These are phyloP conservation scores for Heliconius cydno DNA, from an alignment of 2,888 invertebrate species.

Conservation along the genomic window DNA sequence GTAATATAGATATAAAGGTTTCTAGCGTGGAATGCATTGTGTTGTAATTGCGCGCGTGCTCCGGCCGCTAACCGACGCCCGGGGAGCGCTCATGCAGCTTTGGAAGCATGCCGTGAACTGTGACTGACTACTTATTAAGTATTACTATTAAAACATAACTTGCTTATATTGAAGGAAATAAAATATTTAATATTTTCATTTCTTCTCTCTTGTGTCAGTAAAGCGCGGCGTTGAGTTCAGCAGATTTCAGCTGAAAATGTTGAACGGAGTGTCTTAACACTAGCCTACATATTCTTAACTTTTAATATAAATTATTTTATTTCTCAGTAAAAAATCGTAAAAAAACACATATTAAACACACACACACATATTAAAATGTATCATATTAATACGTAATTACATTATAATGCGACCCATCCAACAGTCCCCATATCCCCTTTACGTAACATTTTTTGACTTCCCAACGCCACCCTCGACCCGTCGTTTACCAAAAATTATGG, in stretches of 20 bases:
- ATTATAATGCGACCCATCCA: background rate
- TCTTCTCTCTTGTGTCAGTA: too few relatives aligned
- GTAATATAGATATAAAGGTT: constrained; percentile 44
- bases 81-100: constrained; percentile 49
- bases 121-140: constrained; percentile 33
- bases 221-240: too few relatives aligned
- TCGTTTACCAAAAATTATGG: constrained; percentile 76
- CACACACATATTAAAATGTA: background rate
- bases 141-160: background rate
- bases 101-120: constrained; percentile 49
- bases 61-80: constrained; percentile 50
- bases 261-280: too few relatives aligned
- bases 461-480: constrained; percentile 56
- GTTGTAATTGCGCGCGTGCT: constrained; percentile 48
- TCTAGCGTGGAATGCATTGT: constrained; percentile 46
- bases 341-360: background rate
- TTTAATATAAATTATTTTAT: too few relatives aligned
- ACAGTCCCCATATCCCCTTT: background rate
- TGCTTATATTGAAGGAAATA: background rate
- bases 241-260: too few relatives aligned
- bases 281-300: too few relatives aligned
- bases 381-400: background rate
- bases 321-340: background rate
- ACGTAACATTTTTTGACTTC: constrained; percentile 31
- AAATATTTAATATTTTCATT: too few relatives aligned